Base-by-base conservation (phyloP, 1,140 invertebrate species). In the Cydia strobilella region DNA sequence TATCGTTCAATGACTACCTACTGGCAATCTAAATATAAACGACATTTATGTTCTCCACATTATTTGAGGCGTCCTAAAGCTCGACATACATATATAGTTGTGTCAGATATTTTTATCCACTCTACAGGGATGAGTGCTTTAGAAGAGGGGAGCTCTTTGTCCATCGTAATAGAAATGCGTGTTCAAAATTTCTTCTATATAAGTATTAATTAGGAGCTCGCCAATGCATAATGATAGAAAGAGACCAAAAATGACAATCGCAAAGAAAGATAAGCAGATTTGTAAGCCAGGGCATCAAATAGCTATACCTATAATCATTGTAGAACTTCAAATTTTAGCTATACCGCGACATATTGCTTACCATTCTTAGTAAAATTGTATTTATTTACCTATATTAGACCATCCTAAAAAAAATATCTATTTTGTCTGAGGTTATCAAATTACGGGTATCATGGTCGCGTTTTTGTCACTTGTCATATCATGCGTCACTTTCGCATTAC, bases 51-150 rank as follows among this genome's bases (percentile, higher is more conserved):
- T 15, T 54, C 51, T 54, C n/a, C 7, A 54, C 51, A 18, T 54
- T 1, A 54, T 54, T 54, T 54, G 51, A 54, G 6, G n/a, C 51
- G n/a, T 59, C 20, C 7, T 12, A 59, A 59, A 20, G 7, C 7
- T 23, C 54, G 2, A 23, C 18, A n/a, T n/a, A n/a, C 54, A 12
- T n/a, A 59, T 59, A 59, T 59, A 59, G 20, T 59, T 23, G 6
- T 23, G 54, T 59, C 54, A 59, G 54, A 20, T 59, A 59, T 59
- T 59, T 59, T 59, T 59, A 23, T 59, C 54, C 54, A 59, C 54
- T 59, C 20, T 23, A 23, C 18, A 23, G 54, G 54, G 54, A 59
- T 59, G 54, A 23, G 54, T 23, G 54, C 5, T 59, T 51, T 51
- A 18, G 15, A 51, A 51, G n/a, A 23, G 54, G 20, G 20, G 54